Conservation (phyloP, 2,113 vertebrate genomes). For the Thryonomys swinderianus region DNA sequence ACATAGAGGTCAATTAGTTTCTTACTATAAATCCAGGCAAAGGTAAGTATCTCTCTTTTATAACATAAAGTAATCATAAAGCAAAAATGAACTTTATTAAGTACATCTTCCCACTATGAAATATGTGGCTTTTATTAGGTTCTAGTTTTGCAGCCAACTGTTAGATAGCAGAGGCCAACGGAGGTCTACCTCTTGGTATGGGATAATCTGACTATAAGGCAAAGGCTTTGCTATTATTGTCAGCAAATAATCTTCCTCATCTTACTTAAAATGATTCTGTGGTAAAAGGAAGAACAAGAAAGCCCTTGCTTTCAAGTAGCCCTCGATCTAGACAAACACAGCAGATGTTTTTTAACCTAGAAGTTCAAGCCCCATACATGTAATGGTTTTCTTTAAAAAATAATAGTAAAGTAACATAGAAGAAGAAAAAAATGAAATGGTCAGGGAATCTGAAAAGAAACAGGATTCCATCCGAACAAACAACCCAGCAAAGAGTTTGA, state of each 20-base stretch:
- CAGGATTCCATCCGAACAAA: neutral
- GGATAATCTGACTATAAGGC: neutral
- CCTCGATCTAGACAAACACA: neutral
- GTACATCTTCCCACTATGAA: neutral
- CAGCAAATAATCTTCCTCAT: neutral
- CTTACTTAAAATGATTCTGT: neutral
- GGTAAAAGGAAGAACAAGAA: neutral
- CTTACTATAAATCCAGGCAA: neutral
- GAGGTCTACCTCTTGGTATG: neutral
- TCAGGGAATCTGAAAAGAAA: neutral
- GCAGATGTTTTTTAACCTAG: neutral
- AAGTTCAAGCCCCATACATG: neutral
- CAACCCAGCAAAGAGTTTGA: neutral
- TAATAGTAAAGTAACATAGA: neutral
- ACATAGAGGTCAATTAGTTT: neutral
- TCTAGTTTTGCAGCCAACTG: neutral
- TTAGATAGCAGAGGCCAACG: neutral
- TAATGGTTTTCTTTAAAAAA: neutral
- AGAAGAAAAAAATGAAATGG: neutral
- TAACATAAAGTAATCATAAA: neutral
- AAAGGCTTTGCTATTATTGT: neutral
- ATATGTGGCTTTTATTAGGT: neutral
- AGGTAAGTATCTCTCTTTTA: neutral
- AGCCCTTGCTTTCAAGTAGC: neutral
- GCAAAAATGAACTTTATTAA: neutral